Evolutionary conservation across 2,113 vertebrate genomes (phyloP), one percentile per base, ranked within the genome.

Genomic region (Dissostichus mawsoni): DNA sequence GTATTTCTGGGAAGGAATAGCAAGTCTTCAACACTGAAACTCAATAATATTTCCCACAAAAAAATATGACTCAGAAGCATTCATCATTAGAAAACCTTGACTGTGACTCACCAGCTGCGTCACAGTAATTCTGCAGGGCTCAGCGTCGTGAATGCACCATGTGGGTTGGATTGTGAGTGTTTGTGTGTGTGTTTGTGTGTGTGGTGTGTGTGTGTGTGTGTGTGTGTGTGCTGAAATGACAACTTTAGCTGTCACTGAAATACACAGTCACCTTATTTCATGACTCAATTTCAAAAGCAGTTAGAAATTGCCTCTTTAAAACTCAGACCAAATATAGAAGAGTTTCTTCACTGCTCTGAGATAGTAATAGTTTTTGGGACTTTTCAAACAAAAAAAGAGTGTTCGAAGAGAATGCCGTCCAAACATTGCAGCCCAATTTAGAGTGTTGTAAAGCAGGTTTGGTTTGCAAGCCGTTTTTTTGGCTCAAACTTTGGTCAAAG

Each of bases 131-230:
- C 74, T 78, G 55, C 75, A 76, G 80, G 64, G 84, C 78, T 79
- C 77, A 36, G 82, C 63, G 58, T 66, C 41, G 47, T 77, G 81
- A 86, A 83, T 76, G 71, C 80, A 77, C 61, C 68, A 71, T 78
- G 90, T 90, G 87, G 88, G 85, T 74, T 81, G 82, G 68, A 87
- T 65, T 80, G 78, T 91, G 90, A 92, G 65, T 23, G 44, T 59
- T 29, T 61, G 64, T 50, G 63, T 48, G 33, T 44, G 44, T 52
- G 70, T 48, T 4, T 16, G 52, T 53, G 33, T 33, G 33, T 33
- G 33, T 33, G 33, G 33, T 33, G 33, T 33, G 33, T 33, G 33
- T 36, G 33, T 36, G 33, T 36, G 33, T 36, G 33, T 36, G 33
- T 5, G 6, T 41, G 36, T 41, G 7, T 41, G 36, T 41, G 6